Evolutionary conservation across 2,888 invertebrate species (phyloP), one percentile per base, ranked within the genome.

Genomic region (Erpobdella octoculata): DNA sequence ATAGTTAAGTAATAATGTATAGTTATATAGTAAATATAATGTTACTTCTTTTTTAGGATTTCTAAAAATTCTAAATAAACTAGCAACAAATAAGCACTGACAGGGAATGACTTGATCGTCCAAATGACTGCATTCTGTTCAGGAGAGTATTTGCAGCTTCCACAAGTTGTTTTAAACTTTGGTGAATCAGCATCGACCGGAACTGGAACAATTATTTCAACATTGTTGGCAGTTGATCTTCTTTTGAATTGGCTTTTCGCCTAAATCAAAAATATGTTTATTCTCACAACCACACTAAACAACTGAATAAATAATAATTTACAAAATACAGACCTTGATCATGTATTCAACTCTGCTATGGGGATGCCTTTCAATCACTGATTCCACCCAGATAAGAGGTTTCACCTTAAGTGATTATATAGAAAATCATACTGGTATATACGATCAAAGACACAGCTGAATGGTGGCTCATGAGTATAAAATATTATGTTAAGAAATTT

Each of bases 381-480:
- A 95, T 83, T 98, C 97, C 74, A 98, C 96, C 97, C 97, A 97
- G 80, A 97, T 95, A 74, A 97, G 84, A 0, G 97, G 97, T 80
- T 98, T 97, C 9, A 91, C 86, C 85, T 86, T 8, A 53, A 15
- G 21, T 25, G 28, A 25, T 53, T 53, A 1, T 25, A 53, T 25
- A 53, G 21, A 53, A 53, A 46, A 53, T 53, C 28, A n/a, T n/a
- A n/a, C n/a, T n/a, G n/a, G n/a, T n/a, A n/a, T n/a, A n/a, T n/a
- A n/a, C n/a, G n/a, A n/a, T n/a, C n/a, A n/a, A n/a, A n/a, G n/a
- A n/a, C n/a, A n/a, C n/a, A n/a, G n/a, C n/a, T n/a, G n/a, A n/a
- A n/a, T n/a, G n/a, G n/a, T n/a, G n/a, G n/a, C n/a, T n/a, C n/a
- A n/a, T n/a, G n/a, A n/a, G n/a, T n/a, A n/a, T n/a, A n/a, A n/a